Conservation (phyloP, 1,140 invertebrate genomes). For the Laupala kohalensis region DNA sequence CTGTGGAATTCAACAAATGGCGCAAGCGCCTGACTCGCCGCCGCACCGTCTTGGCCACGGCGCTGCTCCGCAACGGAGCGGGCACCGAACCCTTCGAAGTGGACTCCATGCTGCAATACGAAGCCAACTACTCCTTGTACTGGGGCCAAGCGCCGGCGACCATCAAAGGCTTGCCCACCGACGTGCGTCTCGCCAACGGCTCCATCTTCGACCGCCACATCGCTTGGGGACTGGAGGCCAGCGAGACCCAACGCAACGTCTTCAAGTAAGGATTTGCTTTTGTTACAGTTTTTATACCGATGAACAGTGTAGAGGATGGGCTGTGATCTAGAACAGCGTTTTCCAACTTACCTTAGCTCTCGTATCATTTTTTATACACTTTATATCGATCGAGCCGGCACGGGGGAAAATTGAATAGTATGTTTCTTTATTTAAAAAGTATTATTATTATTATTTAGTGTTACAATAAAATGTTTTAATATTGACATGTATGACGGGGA, state of each 20-base stretch:
- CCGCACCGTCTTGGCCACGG: slow-evolving; percentile 37
- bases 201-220: slow-evolving; percentile 36
- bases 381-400: no score
- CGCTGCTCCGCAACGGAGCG: slow-evolving; percentile 45
- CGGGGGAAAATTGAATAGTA: no score
- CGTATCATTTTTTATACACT: no score
- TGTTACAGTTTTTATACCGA: no score
- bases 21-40: slow-evolving; percentile 38
- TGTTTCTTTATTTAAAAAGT: no score
- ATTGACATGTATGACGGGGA: no score
- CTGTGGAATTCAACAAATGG: slow-evolving; percentile 43
- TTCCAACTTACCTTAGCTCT: no score
- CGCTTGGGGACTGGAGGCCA: slow-evolving; percentile 50
- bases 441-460: no score
- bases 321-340: no score
- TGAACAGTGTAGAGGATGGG: no score
- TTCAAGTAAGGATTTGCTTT: slow-evolving; percentile 23
- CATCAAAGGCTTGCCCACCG: slow-evolving; percentile 55
- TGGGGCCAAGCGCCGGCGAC: slow-evolving; percentile 68
- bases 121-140: slow-evolving; percentile 49
- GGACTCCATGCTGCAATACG: slow-evolving; percentile 54
- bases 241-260: slow-evolving; percentile 39
- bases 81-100: slow-evolving; percentile 31
- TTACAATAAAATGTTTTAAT: no score
- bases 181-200: slow-evolving; percentile 44